A percentile compares a stretch with the other conserved stretches of the same genome.
Evolutionary conservation across 2,888 invertebrate species (phyloP).

Genomic region (Lycia hirtaria): DNA sequence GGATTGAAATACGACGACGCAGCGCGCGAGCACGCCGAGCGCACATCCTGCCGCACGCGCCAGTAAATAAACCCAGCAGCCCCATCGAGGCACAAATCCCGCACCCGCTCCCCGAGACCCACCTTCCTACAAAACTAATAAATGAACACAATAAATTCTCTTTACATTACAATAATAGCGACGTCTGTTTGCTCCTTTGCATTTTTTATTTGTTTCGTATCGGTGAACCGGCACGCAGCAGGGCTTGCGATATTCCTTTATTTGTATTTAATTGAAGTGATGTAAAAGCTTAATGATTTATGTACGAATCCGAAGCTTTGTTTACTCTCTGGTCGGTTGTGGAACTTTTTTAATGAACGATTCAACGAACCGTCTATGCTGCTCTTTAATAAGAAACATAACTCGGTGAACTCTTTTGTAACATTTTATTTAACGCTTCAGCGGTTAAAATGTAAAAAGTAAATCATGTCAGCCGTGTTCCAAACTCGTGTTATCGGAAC

Average conservation of each 20-base stretch:
- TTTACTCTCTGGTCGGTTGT: constrained; percentile 17
- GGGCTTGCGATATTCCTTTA: constrained; percentile 30
- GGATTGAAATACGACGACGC: constrained; percentile 70
- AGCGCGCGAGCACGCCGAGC: constrained; percentile 65
- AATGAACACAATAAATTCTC: constrained; percentile 77
- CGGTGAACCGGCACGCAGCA: constrained; percentile 37
- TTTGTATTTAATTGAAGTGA: constrained; percentile 33
- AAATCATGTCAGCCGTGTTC: constrained; percentile 53
- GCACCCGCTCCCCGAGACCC: constrained; percentile 51
- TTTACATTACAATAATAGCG: constrained; percentile 65
- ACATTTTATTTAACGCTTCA: constrained; percentile 56
- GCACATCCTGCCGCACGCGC: constrained; percentile 73
- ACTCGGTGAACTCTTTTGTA: constrained; percentile 25
- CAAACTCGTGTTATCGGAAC: constrained; percentile 58
- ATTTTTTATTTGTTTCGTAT: constrained; percentile 46
- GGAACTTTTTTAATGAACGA: constrained; percentile 26
- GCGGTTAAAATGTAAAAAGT: constrained; percentile 54
- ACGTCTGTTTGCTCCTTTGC: constrained; percentile 56
- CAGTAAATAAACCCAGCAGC: constrained; percentile 74
- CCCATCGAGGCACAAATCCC: constrained; percentile 71
- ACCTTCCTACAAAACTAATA: constrained; percentile 77
- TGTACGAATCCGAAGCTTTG: constrained; percentile 21
- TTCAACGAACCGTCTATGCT: constrained; percentile 13
- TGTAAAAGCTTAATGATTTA: constrained; percentile 32
- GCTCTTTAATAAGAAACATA: constrained; percentile 22